phyloP scores from a whole-genome alignment of 2,113 vertebrate genomes.

The Phyllopteryx taeniolatus region DNA sequence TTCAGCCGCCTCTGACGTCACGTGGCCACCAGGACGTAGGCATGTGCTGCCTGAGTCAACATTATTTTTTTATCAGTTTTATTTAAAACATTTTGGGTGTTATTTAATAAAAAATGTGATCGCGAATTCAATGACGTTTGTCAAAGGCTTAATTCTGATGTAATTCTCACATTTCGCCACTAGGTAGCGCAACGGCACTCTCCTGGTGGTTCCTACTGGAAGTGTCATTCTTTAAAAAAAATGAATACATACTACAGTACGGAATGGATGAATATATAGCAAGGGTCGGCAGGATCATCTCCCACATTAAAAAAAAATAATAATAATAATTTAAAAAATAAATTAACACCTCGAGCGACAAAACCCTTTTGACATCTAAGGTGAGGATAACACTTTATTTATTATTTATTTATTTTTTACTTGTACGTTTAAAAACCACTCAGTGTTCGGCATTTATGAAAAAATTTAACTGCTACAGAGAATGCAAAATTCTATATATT shows the following conservation, averaged over 20 bases:
- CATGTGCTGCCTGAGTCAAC: constrained; percentile 13
- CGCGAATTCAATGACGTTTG: neutral
- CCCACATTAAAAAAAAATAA: too few relatives aligned
- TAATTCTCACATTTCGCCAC: neutral
- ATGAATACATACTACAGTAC: neutral
- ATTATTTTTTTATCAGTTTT: neutral
- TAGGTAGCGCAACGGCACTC: neutral
- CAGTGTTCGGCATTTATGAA: too few relatives aligned
- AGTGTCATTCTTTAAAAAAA: neutral
- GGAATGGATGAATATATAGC: too few relatives aligned
- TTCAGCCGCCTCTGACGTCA: constrained; percentile 55
- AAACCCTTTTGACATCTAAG: too few relatives aligned
- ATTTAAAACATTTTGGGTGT: neutral
- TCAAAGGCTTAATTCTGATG: neutral
- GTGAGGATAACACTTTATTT: too few relatives aligned
- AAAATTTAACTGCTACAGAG: too few relatives aligned
- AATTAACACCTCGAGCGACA: too few relatives aligned
- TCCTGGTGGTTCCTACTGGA: neutral
- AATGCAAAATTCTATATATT: too few relatives aligned
- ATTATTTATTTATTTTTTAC: too few relatives aligned
- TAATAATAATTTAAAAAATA: too few relatives aligned
- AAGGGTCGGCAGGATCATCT: too few relatives aligned
- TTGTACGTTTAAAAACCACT: too few relatives aligned
- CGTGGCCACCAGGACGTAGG: constrained; percentile 39
- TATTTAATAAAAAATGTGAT: neutral